These are phyloP conservation scores for Nettapus auritus DNA, from an alignment of 2,113 vertebrate species.

Conservation along the genomic window DNA sequence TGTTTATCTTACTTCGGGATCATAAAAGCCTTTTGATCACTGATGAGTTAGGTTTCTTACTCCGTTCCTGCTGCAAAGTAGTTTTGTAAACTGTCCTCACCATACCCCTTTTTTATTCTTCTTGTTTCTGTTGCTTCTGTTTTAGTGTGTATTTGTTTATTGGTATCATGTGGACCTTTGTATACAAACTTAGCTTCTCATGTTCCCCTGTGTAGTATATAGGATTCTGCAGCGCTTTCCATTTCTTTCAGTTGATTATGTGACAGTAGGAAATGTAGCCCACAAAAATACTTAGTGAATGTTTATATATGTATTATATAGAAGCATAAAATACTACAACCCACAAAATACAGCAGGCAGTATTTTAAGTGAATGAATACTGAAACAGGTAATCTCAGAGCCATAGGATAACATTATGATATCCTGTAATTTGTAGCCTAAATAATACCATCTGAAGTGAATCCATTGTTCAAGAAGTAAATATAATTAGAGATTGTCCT, in stretches of 20 bases:
- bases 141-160: neutral
- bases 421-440: neutral
- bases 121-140: neutral
- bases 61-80: accelerated
- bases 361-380: neutral
- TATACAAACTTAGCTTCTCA: neutral
- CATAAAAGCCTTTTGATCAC: neutral
- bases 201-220: neutral
- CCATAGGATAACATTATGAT: neutral
- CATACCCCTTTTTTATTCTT: neutral
- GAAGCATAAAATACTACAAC: neutral
- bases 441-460: neutral
- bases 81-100: accelerated
- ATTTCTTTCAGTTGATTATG: neutral
- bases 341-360: neutral
- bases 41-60: neutral
- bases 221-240: neutral
- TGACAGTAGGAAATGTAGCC: neutral
- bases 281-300: neutral
- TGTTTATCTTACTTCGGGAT: neutral
- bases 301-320: neutral
- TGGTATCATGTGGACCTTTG: neutral
- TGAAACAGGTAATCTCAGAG: neutral
- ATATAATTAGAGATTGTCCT: neutral
- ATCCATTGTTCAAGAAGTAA: neutral